Conservation (phyloP, 2,888 invertebrate genomes). For the Lochmaea capreae region DNA sequence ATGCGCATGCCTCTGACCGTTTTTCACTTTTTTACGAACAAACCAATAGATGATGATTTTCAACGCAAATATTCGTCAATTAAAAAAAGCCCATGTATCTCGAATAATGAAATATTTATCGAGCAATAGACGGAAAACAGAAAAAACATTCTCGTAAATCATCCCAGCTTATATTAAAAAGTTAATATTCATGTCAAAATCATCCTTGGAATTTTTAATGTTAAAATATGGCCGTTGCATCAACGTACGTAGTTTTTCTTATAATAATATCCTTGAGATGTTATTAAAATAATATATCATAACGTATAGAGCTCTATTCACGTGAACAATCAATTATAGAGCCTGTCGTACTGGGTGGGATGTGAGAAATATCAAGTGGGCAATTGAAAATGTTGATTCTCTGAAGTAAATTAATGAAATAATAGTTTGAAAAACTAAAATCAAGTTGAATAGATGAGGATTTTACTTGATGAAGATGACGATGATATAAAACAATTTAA, state of each 20-base stretch:
- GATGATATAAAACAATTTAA: no score
- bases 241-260: conserved; percentile 20
- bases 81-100: no score
- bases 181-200: conserved; percentile 56
- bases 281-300: conserved; percentile 33
- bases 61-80: no score
- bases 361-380: neutral
- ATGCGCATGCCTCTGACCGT: no score
- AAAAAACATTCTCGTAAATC: conserved; percentile 27
- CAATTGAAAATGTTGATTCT: neutral
- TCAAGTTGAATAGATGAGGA: no score
- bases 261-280: conserved; percentile 19
- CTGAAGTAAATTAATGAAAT: neutral
- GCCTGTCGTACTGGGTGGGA: neutral
- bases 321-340: neutral
- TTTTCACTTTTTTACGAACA: no score
- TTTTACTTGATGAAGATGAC: no score
- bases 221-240: conserved; percentile 42
- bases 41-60: no score
- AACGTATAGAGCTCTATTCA: conserved; percentile 1
- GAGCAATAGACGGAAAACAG: no score
- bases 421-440: no score
- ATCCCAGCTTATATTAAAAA: conserved; percentile 52
- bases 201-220: conserved; percentile 50
- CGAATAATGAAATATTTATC: no score